Base-by-base conservation (phyloP, 2,888 invertebrate species). In the Hirtodrosophila cameraria region DNA sequence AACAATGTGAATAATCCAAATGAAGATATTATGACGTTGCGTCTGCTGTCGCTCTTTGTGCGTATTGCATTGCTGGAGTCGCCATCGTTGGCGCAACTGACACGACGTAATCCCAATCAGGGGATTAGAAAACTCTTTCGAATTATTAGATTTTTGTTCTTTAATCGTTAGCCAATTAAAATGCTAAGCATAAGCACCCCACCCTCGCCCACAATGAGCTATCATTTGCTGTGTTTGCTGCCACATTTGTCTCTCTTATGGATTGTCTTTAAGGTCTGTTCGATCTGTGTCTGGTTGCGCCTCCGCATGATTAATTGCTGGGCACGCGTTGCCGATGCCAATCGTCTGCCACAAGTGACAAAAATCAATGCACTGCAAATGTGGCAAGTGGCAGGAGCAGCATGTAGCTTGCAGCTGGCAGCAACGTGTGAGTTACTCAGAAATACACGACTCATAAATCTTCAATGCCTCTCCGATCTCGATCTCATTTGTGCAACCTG, bases 301-400 rank as follows among this genome's bases (percentile, higher is more conserved):
- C 58, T 64, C 15, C 49, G 45, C 46, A 53, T 78, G 84, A 84
- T 80, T 80, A 84, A 84, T 80, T 75, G 78, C 30, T 35, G 20
- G 66, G 70, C 80, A 83, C 77, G 81, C 77, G 77, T 57, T 53
- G 28, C 54, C 67, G 80, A 81, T 85, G 85, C 81, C 85, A 75
- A 85, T 85, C 85, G 59, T 5, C 54, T 41, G 53, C 31, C 52
- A 54, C 78, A 77, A 83, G 80, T 81, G 85, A 77, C 80, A 82
- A 81, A 85, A 82, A 82, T 82, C 82, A 82, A 82, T 82, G 80
- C 77, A 58, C 82, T 55, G 84, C 65, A 60, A 82, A 80, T 77
- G 80, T 82, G 83, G 63, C 80, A 62, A 60, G 61, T 63, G 54
- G 31, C 50, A 30, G n/a, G 16, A 49, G 35, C 50, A 30, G n/a